Percentiles rank a stretch among this genome's conserved stretches.
phyloP scores from a whole-genome alignment of 2,113 vertebrate species.

The Peromyscus leucopus region DNA sequence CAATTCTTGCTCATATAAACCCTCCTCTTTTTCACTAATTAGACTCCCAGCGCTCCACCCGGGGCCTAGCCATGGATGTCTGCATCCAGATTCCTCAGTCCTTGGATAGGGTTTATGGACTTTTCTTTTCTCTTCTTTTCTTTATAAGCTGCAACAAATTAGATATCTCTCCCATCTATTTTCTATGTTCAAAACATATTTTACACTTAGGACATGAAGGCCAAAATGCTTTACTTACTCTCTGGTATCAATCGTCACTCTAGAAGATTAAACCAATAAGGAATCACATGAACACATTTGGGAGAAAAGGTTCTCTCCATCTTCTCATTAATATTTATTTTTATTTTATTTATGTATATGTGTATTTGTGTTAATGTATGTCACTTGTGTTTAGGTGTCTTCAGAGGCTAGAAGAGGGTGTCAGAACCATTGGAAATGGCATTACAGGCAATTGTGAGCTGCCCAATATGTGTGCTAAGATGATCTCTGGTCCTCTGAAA shows the following conservation, averaged over 20 bases:
- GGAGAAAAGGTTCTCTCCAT: background rate
- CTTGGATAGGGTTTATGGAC: no score
- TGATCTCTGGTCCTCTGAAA: background rate
- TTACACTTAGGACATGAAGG: background rate
- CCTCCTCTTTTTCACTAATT: no score
- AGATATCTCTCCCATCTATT: background rate
- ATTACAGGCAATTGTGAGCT: background rate
- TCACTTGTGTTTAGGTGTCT: no score
- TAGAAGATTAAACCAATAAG: slow-evolving; percentile 8
- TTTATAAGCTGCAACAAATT: background rate
- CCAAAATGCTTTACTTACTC: background rate
- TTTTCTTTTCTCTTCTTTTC: background rate
- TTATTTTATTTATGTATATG: background rate
- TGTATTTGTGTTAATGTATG: background rate
- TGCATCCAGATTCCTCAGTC: no score
- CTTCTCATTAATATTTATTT: background rate
- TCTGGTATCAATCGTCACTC: background rate
- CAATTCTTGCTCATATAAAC: no score
- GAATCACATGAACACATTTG: background rate
- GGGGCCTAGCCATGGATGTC: no score
- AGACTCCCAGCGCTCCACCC: no score
- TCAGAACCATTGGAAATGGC: background rate
- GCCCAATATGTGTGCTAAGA: no score
- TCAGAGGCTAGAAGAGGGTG: background rate
- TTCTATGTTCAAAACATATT: background rate